phyloP scores from a whole-genome alignment of 2,797 vertebrate species.

The Peromyscus aztecus region DNA sequence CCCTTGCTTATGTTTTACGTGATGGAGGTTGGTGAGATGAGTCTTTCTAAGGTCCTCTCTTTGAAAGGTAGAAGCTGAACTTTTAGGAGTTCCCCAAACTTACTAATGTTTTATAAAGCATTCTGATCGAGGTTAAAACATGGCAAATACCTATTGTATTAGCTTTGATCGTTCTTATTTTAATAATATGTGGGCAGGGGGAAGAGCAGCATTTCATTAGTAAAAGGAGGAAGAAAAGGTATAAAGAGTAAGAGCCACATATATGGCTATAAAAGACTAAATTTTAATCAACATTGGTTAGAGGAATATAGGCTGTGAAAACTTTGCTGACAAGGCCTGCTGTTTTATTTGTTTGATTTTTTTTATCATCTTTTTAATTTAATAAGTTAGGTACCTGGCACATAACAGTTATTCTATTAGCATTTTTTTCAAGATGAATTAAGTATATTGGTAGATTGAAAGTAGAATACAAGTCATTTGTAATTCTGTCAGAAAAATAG shows the following conservation, averaged over 20 bases:
- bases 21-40: background rate
- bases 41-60: background rate
- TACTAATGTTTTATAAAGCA: conserved; percentile 10
- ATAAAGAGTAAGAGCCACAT: background rate
- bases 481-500: conserved; percentile 9
- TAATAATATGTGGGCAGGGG: background rate
- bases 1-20: background rate
- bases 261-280: background rate
- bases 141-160: background rate
- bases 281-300: background rate
- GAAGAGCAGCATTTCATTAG: background rate
- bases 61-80: background rate
- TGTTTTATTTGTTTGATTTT: background rate
- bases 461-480: conserved; percentile 1
- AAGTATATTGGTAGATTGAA: background rate
- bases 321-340: background rate
- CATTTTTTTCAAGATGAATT: background rate
- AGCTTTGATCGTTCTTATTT: background rate
- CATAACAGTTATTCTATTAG: background rate
- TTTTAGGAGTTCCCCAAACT: background rate
- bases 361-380: background rate
- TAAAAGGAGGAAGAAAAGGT: background rate
- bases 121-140: background rate
- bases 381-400: background rate
- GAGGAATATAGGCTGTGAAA: background rate